These are phyloP conservation scores for Plagiodera versicolora DNA, from an alignment of 2,888 invertebrate genomes.

Conservation along the genomic window DNA sequence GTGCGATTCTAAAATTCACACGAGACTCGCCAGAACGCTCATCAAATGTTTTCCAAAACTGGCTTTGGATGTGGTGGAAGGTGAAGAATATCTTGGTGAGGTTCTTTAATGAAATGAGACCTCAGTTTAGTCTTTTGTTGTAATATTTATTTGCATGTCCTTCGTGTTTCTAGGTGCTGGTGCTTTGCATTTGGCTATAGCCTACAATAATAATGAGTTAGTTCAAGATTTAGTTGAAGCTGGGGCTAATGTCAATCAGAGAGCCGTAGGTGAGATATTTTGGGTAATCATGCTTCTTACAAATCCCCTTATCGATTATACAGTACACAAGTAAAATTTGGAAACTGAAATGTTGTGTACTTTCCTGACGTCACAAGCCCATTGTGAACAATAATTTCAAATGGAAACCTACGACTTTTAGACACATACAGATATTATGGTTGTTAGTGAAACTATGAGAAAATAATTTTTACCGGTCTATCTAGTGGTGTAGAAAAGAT, in stretches of 20 bases:
- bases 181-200: slow-evolving; percentile 93
- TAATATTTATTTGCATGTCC: neutral
- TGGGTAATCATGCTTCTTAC: neutral
- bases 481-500: no score
- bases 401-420: no score
- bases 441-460: no score
- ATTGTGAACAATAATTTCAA: no score
- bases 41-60: slow-evolving; percentile 90
- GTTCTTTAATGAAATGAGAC: neutral
- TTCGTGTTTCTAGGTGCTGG: slow-evolving; percentile 70
- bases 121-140: no score
- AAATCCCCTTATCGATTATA: neutral
- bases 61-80: slow-evolving; percentile 92
- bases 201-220: slow-evolving; percentile 93
- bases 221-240: slow-evolving; percentile 91
- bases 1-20: slow-evolving; percentile 83
- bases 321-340: neutral
- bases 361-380: no score
- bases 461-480: no score
- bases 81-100: slow-evolving; percentile 83
- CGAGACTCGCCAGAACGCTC: slow-evolving; percentile 83
- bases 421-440: no score
- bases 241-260: slow-evolving; percentile 88
- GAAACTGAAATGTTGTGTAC: no score
- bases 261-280: slow-evolving; percentile 75